These are phyloP conservation scores for Hyppa rectilinea DNA, from an alignment of 2,888 invertebrate species.

Conservation along the genomic window DNA sequence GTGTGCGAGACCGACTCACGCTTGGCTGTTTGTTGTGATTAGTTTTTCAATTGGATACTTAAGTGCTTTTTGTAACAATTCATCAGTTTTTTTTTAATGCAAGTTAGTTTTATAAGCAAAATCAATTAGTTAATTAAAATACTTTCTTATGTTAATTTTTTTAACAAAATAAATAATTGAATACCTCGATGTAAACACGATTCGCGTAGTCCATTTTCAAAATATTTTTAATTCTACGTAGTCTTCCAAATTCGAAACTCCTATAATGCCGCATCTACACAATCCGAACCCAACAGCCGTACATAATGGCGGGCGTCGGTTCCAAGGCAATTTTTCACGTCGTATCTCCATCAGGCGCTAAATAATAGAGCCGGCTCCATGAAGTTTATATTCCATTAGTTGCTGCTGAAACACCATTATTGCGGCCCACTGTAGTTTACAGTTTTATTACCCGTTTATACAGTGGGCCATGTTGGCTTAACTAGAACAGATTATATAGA, in stretches of 20 bases:
- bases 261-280: conserved; percentile 56
- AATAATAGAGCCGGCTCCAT: conserved; percentile 71
- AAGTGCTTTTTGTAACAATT: no score
- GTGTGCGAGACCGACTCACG: no score
- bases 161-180: no score
- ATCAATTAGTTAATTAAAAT: no score
- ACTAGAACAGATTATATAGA: conserved; percentile 10
- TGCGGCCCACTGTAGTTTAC: conserved; percentile 44
- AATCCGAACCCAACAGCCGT: conserved; percentile 19
- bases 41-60: no score
- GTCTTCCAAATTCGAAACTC: background rate
- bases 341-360: conserved; percentile 70
- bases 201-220: no score
- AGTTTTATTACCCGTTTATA: conserved; percentile 46
- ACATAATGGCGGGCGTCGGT: conserved; percentile 60
- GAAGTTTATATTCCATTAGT: conserved; percentile 80
- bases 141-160: no score
- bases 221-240: no score
- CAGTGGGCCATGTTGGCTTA: conserved; percentile 29
- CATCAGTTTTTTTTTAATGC: no score
- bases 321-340: conserved; percentile 72
- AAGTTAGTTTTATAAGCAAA: no score
- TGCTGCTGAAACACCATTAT: conserved; percentile 72
- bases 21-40: no score
- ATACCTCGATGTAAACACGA: no score